These are phyloP conservation scores for Drosophila saltans DNA, from an alignment of 1,140 invertebrate genomes.

Conservation along the genomic window DNA sequence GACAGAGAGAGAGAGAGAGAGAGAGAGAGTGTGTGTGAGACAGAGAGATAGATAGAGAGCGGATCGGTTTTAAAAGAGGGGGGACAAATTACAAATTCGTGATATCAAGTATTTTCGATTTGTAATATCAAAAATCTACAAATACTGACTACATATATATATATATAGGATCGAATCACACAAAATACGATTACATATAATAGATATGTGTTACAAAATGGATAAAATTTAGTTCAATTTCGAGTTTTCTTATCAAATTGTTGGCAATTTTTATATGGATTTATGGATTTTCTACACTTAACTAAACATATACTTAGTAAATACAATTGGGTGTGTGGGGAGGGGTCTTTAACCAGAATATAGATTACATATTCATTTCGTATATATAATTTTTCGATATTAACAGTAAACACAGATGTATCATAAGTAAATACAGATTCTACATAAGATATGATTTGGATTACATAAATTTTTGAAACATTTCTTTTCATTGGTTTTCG, in stretches of 20 bases:
- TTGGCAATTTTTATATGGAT: constrained; percentile 13
- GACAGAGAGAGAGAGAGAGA: constrained; percentile 26
- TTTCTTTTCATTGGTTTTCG: constrained; percentile 17
- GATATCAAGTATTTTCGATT: not conserved
- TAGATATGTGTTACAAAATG: constrained; percentile 52
- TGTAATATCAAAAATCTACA: constrained; percentile 44
- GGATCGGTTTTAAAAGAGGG: constrained; percentile 19
- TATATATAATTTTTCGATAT: not conserved
- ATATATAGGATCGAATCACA: constrained; percentile 60
- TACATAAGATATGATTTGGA: constrained; percentile 25
- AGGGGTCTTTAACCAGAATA: constrained; percentile 5
- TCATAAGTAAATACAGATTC: constrained; percentile 18
- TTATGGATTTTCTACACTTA: constrained; percentile 23
- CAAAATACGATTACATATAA: constrained; percentile 61
- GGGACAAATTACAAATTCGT: constrained; percentile 11
- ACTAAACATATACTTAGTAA: constrained; percentile 30
- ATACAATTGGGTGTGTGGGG: not conserved
- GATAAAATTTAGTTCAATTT: constrained; percentile 21
- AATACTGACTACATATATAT: constrained; percentile 47
- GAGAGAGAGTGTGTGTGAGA: constrained; percentile 23
- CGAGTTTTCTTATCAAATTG: constrained; percentile 8
- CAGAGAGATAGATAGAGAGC: constrained; percentile 28
- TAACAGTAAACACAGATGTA: constrained; percentile 22
- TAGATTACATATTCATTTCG: not conserved
- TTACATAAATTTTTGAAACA: not conserved